A percentile compares a stretch with the other conserved stretches of the same genome.
Conservation (phyloP, 2,888 invertebrate genomes). For the Chrysodeixis includens region DNA sequence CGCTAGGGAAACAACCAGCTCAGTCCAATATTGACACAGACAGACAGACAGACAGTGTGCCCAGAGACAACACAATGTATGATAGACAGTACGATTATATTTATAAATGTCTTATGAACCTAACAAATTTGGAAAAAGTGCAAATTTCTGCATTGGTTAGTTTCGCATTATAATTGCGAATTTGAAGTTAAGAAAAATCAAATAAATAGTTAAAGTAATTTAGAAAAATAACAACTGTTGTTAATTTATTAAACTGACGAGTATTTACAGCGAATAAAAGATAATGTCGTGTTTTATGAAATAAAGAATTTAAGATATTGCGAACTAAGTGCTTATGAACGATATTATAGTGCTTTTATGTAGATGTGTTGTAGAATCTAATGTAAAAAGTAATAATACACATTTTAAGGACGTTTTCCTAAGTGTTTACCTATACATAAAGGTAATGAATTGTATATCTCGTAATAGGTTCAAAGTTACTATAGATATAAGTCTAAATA, state of each 20-base stretch:
- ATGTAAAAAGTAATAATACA: too few species aligned
- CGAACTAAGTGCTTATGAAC: neutral
- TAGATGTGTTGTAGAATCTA: neutral
- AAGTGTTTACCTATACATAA: too few species aligned
- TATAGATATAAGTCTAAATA: too few species aligned
- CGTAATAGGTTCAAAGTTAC: too few species aligned
- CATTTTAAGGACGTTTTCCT: too few species aligned
- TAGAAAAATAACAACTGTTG: neutral
- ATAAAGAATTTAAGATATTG: neutral
- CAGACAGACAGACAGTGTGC: constrained; percentile 41
- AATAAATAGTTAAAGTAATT: constrained; percentile 1
- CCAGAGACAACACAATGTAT: neutral
- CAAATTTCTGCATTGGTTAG: neutral
- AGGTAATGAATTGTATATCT: too few species aligned
- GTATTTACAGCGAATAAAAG: neutral
- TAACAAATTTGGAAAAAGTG: neutral
- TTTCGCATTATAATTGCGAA: constrained; percentile 4
- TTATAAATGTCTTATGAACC: neutral
- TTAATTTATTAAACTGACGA: neutral
- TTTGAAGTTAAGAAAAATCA: neutral
- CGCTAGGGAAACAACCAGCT: constrained; percentile 76
- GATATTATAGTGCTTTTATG: neutral
- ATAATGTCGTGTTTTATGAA: neutral
- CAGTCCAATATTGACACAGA: constrained; percentile 78
- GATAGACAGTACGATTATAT: neutral